Evolutionary conservation across 1,140 invertebrate genomes (phyloP), one percentile per base, ranked within the genome.

Genomic region (Nebria ingens): DNA sequence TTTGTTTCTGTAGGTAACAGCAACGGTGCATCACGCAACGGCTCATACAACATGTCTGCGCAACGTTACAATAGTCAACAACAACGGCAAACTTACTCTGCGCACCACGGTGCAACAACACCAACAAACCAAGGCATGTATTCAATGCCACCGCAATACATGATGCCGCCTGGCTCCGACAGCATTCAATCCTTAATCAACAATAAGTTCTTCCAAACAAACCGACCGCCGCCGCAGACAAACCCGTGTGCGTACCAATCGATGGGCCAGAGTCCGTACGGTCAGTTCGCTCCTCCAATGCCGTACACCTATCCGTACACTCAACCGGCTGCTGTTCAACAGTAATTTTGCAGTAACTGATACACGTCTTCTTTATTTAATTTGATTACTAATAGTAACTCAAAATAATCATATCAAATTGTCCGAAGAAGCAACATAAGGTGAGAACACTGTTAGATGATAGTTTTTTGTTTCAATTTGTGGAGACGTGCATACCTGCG

Each of bases 141-240:
- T 53, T 71, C 73, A 1, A 73, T 77, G 59, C 73, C 76, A 1
- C 75, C 76, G 2, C 74, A 72, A 0, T 76, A 72, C 45, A 71
- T 77, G 70, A 73, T 80, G 72, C 72, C 62, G 56, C 52, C 59
- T n/a, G 63, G 64, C 11, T 68, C 76, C 0, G 74, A 73, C 56
- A 67, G 73, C n/a, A 76, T 81, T 34, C 78, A 80, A 52, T 76
- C 73, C 15, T 68, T 81, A 23, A 74, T 81, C 49, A 80, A 76
- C 64, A 79, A 76, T 67, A 82, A 81, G 60, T 82, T 80, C 70
- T 82, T 80, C 74, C 79, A 81, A 62, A 76, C 73, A 2, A 73
- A 70, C 55, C 69, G 77, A 53, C 73, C 77, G 52, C 71, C 79
- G 3, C 74, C 77, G 0, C 70, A 69, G 53, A 69, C 74, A 11